phyloP scores from a whole-genome alignment of 2,888 invertebrate species.

The Agrochola lota region DNA sequence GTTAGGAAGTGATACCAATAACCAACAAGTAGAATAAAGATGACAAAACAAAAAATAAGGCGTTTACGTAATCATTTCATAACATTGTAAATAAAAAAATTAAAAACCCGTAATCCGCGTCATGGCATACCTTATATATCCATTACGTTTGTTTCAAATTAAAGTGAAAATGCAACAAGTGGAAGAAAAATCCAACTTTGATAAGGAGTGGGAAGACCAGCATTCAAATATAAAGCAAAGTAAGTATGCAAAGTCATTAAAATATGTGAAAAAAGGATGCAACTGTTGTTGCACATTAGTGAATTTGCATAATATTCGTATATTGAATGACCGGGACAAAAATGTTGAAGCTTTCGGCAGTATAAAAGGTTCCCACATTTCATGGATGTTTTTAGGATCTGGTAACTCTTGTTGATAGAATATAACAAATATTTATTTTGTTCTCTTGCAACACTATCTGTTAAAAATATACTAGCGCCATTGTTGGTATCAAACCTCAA shows the following conservation, averaged over 20 bases:
- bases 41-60: too few species aligned
- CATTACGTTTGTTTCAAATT: not conserved
- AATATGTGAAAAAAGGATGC: not conserved
- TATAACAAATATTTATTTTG: not conserved
- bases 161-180: constrained; percentile 36
- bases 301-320: not conserved
- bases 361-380: constrained; percentile 6
- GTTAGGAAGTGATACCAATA: not conserved
- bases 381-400: constrained; percentile 1
- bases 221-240: not conserved
- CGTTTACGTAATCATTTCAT: too few species aligned
- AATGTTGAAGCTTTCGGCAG: not conserved
- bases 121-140: not conserved
- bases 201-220: too few species aligned
- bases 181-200: not conserved
- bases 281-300: not conserved
- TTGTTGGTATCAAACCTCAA: constrained; percentile 11
- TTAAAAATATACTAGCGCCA: constrained; percentile 38
- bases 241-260: too few species aligned
- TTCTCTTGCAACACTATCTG: constrained; percentile 26
- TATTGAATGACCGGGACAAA: too few species aligned
- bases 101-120: too few species aligned
- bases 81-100: too few species aligned
- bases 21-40: not conserved
- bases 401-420: constrained; percentile 11